Conservation (phyloP, 1,140 invertebrate genomes). For the Frieseomelitta varia region DNA sequence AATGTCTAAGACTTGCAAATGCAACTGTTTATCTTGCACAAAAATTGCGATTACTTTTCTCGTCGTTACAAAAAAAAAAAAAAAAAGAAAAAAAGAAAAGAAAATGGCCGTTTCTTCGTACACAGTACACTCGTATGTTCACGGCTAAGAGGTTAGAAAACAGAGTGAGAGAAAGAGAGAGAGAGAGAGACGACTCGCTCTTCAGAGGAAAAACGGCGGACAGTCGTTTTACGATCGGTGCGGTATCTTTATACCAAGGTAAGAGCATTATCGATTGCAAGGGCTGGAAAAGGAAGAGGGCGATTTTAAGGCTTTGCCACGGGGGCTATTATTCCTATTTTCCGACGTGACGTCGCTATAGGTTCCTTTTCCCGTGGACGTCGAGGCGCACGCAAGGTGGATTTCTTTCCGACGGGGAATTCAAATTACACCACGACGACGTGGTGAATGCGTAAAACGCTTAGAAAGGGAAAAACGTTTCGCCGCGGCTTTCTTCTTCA, state of each 20-base stretch:
- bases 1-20: no score
- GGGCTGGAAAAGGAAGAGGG: background rate
- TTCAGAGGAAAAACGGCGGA: no score
- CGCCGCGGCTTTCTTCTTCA: background rate
- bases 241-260: no score
- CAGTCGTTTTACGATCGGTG: constrained; percentile 23
- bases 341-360: background rate
- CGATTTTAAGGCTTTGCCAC: constrained; percentile 1
- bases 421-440: background rate
- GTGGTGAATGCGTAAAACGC: background rate
- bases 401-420: background rate
- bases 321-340: background rate
- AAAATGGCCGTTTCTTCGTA: no score
- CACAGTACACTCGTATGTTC: no score
- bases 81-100: no score
- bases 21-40: no score
- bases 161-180: no score
- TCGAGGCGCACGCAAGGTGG: background rate
- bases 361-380: no score
- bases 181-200: no score
- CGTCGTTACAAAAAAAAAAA: no score
- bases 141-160: no score
- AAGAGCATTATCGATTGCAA: constrained; percentile 17
- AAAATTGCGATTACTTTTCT: background rate
- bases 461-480: background rate